A percentile compares a stretch with the other conserved stretches of the same genome.
Evolutionary conservation across 2,797 vertebrate genomes (phyloP).

Genomic region (Scolopax bukidnonensis): DNA sequence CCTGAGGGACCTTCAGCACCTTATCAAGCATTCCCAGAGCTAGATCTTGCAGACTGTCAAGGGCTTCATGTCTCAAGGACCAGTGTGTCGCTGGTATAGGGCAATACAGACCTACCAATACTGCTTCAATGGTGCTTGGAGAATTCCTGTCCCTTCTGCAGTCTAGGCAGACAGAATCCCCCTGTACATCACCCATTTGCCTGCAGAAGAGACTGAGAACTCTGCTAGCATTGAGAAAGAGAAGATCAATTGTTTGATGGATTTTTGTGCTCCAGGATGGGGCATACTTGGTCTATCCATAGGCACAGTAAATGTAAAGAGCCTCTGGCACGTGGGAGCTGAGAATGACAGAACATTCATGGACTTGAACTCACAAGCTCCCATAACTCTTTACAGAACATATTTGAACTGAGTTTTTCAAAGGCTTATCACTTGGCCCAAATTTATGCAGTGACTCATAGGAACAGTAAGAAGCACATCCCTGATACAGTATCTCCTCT

Average conservation of each 20-base stretch:
- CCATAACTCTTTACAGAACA: not conserved
- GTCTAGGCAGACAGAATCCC: not conserved
- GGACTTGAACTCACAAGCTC: not conserved
- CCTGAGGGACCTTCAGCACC: not conserved
- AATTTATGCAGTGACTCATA: not conserved
- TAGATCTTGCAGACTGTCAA: not conserved
- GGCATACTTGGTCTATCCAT: not conserved
- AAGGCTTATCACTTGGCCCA: not conserved
- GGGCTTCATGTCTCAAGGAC: not conserved
- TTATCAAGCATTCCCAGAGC: not conserved
- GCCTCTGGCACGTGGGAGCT: not conserved
- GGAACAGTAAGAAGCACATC: not conserved
- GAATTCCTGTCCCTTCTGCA: not conserved
- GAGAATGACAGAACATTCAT: not conserved
- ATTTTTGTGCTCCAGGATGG: not conserved
- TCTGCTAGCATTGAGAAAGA: not conserved
- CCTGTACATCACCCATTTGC: not conserved
- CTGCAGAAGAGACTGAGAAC: not conserved
- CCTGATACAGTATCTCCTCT: not conserved
- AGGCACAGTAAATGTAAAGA: not conserved
- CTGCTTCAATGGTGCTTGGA: not conserved
- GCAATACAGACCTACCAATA: not conserved
- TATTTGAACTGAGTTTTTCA: not conserved
- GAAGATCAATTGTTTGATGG: not conserved
- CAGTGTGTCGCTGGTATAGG: not conserved